phyloP scores from a whole-genome alignment of 1,140 invertebrate genomes.

The Elysia chlorotica region DNA sequence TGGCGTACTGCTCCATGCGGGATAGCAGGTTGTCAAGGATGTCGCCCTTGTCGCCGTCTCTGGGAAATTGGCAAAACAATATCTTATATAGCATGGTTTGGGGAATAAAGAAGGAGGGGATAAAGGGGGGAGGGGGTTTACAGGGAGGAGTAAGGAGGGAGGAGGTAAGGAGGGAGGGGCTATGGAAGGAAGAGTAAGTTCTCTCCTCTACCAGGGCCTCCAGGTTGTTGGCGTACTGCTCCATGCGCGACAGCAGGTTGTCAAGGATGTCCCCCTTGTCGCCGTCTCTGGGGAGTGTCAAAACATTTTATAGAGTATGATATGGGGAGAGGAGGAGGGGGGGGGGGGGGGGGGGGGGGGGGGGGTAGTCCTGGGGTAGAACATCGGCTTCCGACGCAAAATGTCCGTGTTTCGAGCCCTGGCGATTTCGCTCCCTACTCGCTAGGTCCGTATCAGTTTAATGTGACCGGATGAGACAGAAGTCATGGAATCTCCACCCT shows the following conservation, averaged over 20 bases:
- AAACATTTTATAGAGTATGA: too few relatives aligned
- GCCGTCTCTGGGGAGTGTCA: constrained; percentile 45
- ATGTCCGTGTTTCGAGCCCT: not conserved
- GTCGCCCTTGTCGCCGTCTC: constrained; percentile 76
- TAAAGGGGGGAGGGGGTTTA: not conserved
- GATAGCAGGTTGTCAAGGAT: constrained; percentile 94
- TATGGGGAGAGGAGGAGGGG: not conserved
- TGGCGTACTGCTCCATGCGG: constrained; percentile 86
- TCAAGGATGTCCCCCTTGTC: constrained; percentile 91
- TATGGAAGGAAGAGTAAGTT: constrained; percentile 62
- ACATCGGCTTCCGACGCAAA: not conserved
- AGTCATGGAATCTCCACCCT: not conserved
- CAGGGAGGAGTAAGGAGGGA: not conserved
- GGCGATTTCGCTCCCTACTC: too few relatives aligned
- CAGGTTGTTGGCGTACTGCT: too few relatives aligned
- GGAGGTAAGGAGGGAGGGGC: not conserved
- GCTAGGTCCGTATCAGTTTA: too few relatives aligned
- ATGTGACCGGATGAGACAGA: too few relatives aligned
- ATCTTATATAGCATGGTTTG: not conserved
- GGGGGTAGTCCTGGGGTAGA: too few relatives aligned
- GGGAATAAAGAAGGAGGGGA: not conserved
- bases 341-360: not conserved
- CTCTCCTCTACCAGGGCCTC: too few relatives aligned
- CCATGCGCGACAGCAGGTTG: constrained; percentile 93
- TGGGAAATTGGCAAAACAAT: constrained; percentile 22